Percentiles rank a stretch among this genome's conserved stretches.
Evolutionary conservation across 1,140 invertebrate genomes (phyloP).

Genomic region (Meloidogyne chitwoodi): DNA sequence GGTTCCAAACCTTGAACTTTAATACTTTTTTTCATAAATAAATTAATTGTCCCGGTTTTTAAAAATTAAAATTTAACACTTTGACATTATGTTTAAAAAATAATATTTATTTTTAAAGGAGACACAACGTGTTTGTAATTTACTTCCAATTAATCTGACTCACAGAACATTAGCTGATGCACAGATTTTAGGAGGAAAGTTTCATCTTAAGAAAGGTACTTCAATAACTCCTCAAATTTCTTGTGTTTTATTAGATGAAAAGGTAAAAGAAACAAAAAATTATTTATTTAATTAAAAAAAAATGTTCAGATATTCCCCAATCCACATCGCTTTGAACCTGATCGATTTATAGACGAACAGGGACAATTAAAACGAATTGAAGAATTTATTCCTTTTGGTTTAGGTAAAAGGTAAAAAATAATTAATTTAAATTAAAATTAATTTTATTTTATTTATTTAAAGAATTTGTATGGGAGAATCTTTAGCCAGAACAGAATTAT

Average conservation of each 20-base stretch:
- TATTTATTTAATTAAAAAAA: not conserved
- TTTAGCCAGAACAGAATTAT: conserved; percentile 20
- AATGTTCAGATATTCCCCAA: conserved; percentile 4
- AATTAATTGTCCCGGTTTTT: no score
- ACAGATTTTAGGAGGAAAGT: not conserved
- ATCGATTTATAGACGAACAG: not conserved
- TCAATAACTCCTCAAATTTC: conserved; percentile 34
- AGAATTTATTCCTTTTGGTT: conserved; percentile 11
- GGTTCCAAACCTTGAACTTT: no score
- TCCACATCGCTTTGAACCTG: conserved; percentile 2
- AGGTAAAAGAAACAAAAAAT: not conserved
- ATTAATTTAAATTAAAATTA: not conserved
- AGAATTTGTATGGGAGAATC: conserved; percentile 9
- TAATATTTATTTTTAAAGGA: conserved; percentile 15
- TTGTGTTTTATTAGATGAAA: conserved; percentile 23
- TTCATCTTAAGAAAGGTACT: conserved; percentile 18
- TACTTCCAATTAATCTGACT: conserved; percentile 31
- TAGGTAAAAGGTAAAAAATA: not conserved
- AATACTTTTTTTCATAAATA: no score
- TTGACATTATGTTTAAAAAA: not conserved
- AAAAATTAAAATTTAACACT: not conserved
- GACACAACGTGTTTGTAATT: conserved; percentile 22
- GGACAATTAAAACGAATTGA: not conserved
- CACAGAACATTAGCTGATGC: not conserved
- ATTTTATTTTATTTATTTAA: not conserved